Evolutionary conservation across 2,113 vertebrate species (phyloP), one percentile per base, ranked within the genome.

Genomic region (Indri indri): DNA sequence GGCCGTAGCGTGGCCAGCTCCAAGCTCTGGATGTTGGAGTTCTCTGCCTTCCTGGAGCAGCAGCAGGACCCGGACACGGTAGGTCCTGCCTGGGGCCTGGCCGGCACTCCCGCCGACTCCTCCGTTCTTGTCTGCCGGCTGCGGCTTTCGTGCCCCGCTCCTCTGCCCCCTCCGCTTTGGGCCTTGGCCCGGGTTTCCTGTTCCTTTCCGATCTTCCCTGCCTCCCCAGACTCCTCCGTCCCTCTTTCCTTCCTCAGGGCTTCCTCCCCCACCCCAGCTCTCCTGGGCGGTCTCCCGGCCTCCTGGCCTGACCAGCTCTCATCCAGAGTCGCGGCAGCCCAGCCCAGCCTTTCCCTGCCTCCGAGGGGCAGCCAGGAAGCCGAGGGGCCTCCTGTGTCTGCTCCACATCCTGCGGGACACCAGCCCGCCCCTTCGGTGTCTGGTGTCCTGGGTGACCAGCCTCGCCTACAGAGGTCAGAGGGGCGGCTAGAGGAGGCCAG

Each of bases 21-120:
- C 97, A 99, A 99, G 97, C 99, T 99, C 92, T 99, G 99, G 97
- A 99, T 99, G 99, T 98, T 99, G 97, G 99, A 99, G 98, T 99
- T 99, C 98, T 99, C 99, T 1, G 99, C 99, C 47, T 99, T 99
- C 98, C 98, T 99, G 96, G 99, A 99, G 98, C 99, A 99, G 97
- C 99, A 99, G 80, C 99, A 99, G 97, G 99, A 99, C 96, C 99
- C 99, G 1, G 99, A 99, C 85, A 99, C 99, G 37, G 99, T 99
- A 98, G 99, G 99, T 98, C 6, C 76, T 57, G 45, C 63, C 61
- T n/a, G 12, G 73, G 57, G 80, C 54, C 12, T 90, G 80, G 85
- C 95, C 0, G 1, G 27, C 25, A 54, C 74, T n/a, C 25, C 95
- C 4, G 1, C 54, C 22, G 0, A 79, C 34, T 71, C 27, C 16